Conservation (phyloP, 2,888 invertebrate genomes). For the Cephus spinipes region DNA sequence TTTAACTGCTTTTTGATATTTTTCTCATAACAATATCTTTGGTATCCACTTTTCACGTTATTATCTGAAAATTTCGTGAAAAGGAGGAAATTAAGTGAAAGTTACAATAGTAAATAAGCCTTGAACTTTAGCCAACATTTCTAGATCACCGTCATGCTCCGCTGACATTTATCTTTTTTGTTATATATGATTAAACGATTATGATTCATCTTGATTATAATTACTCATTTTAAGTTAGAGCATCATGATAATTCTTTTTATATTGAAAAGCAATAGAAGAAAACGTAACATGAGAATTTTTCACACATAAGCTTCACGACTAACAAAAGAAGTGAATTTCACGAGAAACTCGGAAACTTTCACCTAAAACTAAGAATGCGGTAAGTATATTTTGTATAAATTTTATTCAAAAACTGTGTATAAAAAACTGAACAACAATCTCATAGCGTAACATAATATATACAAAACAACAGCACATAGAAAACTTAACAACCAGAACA, state of each 20-base stretch:
- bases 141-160: background rate
- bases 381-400: conserved; percentile 15
- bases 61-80: background rate
- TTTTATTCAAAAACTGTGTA: conserved; percentile 43
- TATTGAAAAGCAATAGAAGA: background rate
- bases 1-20: background rate
- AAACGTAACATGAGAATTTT: background rate
- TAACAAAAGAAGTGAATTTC: background rate
- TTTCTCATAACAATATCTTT: background rate
- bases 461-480: conserved; percentile 29
- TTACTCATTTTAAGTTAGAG: background rate
- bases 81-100: conserved; percentile 24
- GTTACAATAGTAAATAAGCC: conserved; percentile 18
- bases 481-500: conserved; percentile 27
- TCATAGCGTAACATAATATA: conserved; percentile 21
- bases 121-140: background rate
- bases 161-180: background rate
- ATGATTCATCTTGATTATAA: background rate
- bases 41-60: background rate
- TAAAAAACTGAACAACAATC: conserved; percentile 9
- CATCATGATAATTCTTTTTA: background rate
- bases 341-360: background rate
- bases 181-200: background rate
- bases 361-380: background rate
- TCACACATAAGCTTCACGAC: background rate